Evolutionary conservation across 1,140 invertebrate species (phyloP).

Genomic region (Saccostrea cuccullata): DNA sequence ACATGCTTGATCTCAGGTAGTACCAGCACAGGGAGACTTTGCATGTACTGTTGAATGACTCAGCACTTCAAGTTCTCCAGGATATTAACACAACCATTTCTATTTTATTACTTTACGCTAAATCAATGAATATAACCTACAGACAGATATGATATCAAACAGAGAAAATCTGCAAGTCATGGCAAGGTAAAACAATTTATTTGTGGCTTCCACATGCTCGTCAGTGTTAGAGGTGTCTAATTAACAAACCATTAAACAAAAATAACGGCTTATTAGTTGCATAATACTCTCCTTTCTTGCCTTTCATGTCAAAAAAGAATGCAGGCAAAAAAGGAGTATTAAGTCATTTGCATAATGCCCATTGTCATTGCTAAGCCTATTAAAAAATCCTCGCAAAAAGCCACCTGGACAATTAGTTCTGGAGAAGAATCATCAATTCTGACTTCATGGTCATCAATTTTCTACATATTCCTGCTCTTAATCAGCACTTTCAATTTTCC

Average conservation of each 20-base stretch:
- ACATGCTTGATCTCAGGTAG: not conserved
- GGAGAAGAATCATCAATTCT: not conserved
- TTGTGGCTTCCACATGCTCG: constrained; percentile 1
- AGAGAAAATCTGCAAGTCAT: constrained; percentile 20
- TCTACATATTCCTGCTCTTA: not conserved
- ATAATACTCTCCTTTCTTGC: not conserved
- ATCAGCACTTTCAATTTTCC: not conserved
- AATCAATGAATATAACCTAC: constrained; percentile 29
- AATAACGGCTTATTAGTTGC: constrained; percentile 27
- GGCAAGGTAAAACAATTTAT: constrained; percentile 28
- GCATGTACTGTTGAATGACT: constrained; percentile 6
- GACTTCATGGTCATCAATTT: constrained; percentile 24
- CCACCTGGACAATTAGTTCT: not conserved
- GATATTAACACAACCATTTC: constrained; percentile 13
- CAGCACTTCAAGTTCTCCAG: constrained; percentile 6
- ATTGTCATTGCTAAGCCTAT: constrained; percentile 25
- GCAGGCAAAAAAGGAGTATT: not conserved
- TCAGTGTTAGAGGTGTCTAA: constrained; percentile 14
- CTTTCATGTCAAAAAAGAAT: constrained; percentile 13
- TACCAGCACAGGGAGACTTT: not conserved
- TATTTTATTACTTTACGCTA: constrained; percentile 18
- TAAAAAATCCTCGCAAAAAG: not conserved
- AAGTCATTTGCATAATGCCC: constrained; percentile 2
- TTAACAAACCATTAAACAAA: constrained; percentile 28
- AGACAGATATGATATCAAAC: constrained; percentile 34